These are phyloP conservation scores for Diplosoma virens DNA, from an alignment of 23 tunicate genomes.

Conservation along the genomic window DNA sequence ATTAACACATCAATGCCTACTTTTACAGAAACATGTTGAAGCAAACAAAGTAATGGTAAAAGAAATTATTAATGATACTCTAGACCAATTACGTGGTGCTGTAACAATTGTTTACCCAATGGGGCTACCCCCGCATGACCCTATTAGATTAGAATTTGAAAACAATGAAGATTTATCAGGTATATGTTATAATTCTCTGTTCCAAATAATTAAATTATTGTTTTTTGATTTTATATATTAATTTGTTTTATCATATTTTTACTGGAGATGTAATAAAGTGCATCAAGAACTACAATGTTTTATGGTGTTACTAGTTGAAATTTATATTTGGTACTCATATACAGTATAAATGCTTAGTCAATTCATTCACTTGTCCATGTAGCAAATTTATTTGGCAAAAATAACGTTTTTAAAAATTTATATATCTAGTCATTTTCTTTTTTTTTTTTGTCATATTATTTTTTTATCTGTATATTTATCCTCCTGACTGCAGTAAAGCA, in stretches of 20 bases:
- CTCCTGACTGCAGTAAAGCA: too few species aligned
- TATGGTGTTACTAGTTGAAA: not conserved
- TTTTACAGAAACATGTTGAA: conserved; percentile 86
- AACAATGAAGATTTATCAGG: conserved; percentile 85
- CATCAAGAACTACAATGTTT: not conserved
- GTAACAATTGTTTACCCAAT: conserved; percentile 98
- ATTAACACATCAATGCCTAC: too few species aligned
- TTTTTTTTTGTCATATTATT: too few species aligned
- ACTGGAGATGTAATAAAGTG: not conserved
- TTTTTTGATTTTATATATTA: not conserved
- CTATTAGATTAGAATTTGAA: conserved; percentile 86
- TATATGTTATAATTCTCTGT: not conserved
- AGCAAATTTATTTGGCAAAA: too few species aligned
- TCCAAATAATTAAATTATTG: not conserved
- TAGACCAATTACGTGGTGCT: conserved; percentile 77
- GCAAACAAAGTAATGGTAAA: conserved; percentile 68
- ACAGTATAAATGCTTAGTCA: too few species aligned
- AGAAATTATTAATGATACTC: conserved; percentile 74
- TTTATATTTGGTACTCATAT: not conserved
- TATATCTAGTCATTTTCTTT: too few species aligned
- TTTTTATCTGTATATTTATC: too few species aligned
- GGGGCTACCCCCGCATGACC: conserved; percentile 97
- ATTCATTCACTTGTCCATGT: too few species aligned
- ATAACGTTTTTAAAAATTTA: too few species aligned
- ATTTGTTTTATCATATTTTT: too few species aligned